Conservation (phyloP, 2,888 invertebrate genomes). For the Drosophila aldrichi region DNA sequence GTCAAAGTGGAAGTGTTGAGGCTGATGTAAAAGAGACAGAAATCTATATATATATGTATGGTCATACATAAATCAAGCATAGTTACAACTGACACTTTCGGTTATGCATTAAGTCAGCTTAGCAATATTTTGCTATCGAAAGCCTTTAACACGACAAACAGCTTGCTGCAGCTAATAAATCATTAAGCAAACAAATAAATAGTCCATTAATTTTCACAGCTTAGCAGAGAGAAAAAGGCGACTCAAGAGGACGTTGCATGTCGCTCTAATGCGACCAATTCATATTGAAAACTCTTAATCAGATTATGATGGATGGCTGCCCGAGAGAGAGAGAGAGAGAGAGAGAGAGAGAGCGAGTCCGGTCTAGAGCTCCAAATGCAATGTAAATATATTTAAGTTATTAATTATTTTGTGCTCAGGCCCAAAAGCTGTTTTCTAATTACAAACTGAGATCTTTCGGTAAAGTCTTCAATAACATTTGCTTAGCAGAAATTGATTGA, state of each 20-base stretch:
- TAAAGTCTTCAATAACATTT: constrained; percentile 60
- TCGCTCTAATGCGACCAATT: constrained; percentile 48
- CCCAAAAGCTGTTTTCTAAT: constrained; percentile 51
- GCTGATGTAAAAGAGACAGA: neutral
- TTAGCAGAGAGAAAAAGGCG: constrained; percentile 34
- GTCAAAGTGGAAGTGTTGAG: constrained; percentile 31
- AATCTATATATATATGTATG: neutral
- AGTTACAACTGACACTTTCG: neutral
- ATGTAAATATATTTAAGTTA: constrained; percentile 69
- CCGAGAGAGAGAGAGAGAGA: constrained; percentile 35
- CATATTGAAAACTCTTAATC: constrained; percentile 70
- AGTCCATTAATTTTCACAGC: constrained; percentile 78
- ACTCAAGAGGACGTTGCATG: constrained; percentile 16
- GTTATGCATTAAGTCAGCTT: neutral
- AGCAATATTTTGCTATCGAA: constrained; percentile 10
- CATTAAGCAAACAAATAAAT: constrained; percentile 76
- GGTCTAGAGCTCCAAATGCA: constrained; percentile 41
- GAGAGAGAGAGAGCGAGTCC: constrained; percentile 31
- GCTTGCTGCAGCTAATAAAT: constrained; percentile 63
- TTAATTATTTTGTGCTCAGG: constrained; percentile 69
- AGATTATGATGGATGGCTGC: constrained; percentile 59
- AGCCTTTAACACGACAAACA: constrained; percentile 26
- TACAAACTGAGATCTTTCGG: constrained; percentile 38
- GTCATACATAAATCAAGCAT: neutral
- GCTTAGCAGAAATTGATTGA: constrained; percentile 66